phyloP scores from a whole-genome alignment of 2,888 invertebrate species.

The Brenthis hecate region DNA sequence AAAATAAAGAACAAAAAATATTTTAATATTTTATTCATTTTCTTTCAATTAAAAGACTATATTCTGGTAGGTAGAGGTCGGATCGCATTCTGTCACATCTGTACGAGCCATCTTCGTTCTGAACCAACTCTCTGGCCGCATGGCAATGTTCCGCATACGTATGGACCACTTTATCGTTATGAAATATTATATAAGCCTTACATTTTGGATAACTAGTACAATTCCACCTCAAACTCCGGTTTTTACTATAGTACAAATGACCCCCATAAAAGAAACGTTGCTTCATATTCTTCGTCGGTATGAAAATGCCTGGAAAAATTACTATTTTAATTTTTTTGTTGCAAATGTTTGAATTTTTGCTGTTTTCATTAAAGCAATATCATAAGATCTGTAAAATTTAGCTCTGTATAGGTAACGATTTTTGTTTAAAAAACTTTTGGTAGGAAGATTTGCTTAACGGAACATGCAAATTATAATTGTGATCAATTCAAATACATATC shows the following conservation, averaged over 20 bases:
- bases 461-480: too few species aligned
- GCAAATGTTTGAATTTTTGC: background rate
- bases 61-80: too few species aligned
- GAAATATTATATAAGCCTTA: conserved; percentile 31
- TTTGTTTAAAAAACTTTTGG: too few species aligned
- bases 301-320: conserved; percentile 32
- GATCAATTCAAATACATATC: too few species aligned
- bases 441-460: too few species aligned
- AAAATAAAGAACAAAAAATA: too few species aligned
- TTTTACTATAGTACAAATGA: conserved; percentile 41
- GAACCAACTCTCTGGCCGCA: conserved; percentile 1
- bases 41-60: too few species aligned
- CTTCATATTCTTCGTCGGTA: conserved; percentile 34
- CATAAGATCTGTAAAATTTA: too few species aligned
- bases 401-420: too few species aligned
- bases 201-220: conserved; percentile 40
- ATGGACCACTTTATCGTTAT: conserved; percentile 1
- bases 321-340: background rate
- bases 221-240: conserved; percentile 39
- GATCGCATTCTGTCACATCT: background rate
- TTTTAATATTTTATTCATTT: too few species aligned
- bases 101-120: conserved; percentile 20
- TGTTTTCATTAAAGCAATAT: background rate
- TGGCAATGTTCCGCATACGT: conserved; percentile 20
- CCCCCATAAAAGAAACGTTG: conserved; percentile 29